Conservation (phyloP, 1,140 invertebrate genomes). For the Hyphantria cunea region DNA sequence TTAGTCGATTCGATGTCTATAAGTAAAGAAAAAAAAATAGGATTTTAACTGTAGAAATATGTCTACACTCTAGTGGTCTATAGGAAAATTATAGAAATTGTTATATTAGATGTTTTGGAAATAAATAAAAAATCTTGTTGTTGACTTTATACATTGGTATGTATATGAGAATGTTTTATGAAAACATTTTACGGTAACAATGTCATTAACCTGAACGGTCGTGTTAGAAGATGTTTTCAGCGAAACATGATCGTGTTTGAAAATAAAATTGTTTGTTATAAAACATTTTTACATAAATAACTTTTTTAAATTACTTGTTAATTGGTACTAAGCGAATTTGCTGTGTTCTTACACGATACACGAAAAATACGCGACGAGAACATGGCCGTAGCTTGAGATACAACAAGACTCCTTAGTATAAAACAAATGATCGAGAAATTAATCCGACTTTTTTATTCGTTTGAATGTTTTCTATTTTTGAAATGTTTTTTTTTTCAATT, state of each 20-base stretch:
- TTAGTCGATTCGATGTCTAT: background rate
- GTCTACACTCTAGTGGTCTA: conserved; percentile 49
- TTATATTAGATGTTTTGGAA: conserved; percentile 53
- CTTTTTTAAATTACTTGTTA: conserved; percentile 32
- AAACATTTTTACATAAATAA: conserved; percentile 32
- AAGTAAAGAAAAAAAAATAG: conserved; percentile 8
- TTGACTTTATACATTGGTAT: conserved; percentile 39
- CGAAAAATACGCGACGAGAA: background rate
- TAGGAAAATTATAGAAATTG: conserved; percentile 45
- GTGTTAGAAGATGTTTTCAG: background rate
- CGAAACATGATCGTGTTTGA: conserved; percentile 1
- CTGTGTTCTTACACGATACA: conserved; percentile 1
- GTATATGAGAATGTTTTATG: background rate
- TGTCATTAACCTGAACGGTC: background rate
- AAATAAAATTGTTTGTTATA: conserved; percentile 27
- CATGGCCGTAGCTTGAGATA: background rate
- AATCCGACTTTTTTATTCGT: too few relatives aligned
- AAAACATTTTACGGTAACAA: background rate
- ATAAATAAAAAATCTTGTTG: conserved; percentile 48
- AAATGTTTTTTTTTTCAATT: too few relatives aligned
- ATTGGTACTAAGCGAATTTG: conserved; percentile 5
- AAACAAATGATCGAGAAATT: too few relatives aligned
- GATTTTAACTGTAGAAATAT: conserved; percentile 32
- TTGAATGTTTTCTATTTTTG: too few relatives aligned
- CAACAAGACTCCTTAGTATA: background rate